Percentiles rank a stretch among this genome's conserved stretches.
phyloP scores from a whole-genome alignment of 2,797 vertebrate genomes.

The Borostomias antarcticus region DNA sequence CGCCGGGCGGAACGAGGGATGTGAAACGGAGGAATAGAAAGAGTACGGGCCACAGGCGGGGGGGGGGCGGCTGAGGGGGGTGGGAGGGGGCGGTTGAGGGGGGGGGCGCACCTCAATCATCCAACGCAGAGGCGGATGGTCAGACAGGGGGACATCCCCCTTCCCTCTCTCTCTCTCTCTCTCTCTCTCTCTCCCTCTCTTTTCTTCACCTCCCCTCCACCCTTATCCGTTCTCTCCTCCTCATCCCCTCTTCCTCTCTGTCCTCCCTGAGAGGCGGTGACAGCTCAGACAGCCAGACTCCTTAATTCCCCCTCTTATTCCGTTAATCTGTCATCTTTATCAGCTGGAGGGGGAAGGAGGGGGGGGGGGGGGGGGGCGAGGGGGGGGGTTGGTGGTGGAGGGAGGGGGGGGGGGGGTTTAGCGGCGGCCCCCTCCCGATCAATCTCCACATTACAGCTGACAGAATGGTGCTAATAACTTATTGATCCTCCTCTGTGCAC shows the following conservation, averaged over 20 bases:
- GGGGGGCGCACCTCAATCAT: constrained; percentile 58
- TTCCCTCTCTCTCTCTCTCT: not conserved
- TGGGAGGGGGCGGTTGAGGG: constrained; percentile 7
- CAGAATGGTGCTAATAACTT: constrained; percentile 99
- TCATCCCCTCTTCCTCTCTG: constrained; percentile 30
- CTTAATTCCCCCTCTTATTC: constrained; percentile 96
- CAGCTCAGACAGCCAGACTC: constrained; percentile 88
- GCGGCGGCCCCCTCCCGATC: constrained; percentile 89
- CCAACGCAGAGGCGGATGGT: constrained; percentile 32
- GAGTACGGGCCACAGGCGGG: constrained; percentile 55
- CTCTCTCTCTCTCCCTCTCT: constrained; percentile 44
- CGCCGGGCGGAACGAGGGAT: constrained; percentile 40
- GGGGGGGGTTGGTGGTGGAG: constrained; percentile 74
- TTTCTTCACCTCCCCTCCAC: constrained; percentile 48
- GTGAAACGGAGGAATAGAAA: constrained; percentile 33
- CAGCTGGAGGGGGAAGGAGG: constrained; percentile 85
- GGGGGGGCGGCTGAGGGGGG: constrained; percentile 27
- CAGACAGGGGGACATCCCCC: constrained; percentile 45
- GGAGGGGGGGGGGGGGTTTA: constrained; percentile 69
- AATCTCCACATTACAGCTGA: constrained; percentile 99
- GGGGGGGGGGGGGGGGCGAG: constrained; percentile 70
- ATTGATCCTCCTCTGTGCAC: constrained; percentile 90
- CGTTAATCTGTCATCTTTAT: constrained; percentile 99
- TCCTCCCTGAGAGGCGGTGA: constrained; percentile 76
- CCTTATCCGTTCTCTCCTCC: constrained; percentile 15